Evolutionary conservation across 2,797 vertebrate genomes (phyloP), one percentile per base, ranked within the genome.

Genomic region (Australoheros facetus): DNA sequence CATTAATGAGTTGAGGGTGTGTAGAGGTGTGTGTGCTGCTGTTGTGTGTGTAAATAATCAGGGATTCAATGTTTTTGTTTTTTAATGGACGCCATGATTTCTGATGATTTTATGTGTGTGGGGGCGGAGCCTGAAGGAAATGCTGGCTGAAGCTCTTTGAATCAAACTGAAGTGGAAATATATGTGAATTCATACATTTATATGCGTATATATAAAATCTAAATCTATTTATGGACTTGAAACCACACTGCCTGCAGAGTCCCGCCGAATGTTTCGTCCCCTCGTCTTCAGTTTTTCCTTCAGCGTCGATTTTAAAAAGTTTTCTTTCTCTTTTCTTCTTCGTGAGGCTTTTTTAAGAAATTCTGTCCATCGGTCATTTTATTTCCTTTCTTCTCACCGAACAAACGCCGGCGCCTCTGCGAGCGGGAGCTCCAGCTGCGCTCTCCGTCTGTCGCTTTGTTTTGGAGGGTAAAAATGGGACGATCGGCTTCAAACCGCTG

Each of bases 21-120:
- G 62, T 28, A 23, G 21, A 19, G 3, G n/a, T 3, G 60, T 10
- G 57, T 19, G 17, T n/a, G 51, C 7, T 21, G 42, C 19, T 7
- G 62, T 64, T 3, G 23, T 66, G 23, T 42, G 45, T 98, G 97
- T 97, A 98, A 95, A 98, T 98, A 97, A 96, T 95, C 92, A 95
- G 96, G 96, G 96, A 95, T 94, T 92, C 94, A 95, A 72, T n/a
- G 85, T 94, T 95, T 92, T n/a, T 74, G 79, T 79, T 51, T 69
- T 69, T 69, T 48, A 66, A 66, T 12, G 42, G 62, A 26, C 23
- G 11, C 62, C 75, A 69, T 57, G 85, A 56, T 83, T 85, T 77
- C 23, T 58, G 58, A 16, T 78, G 57, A 55, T 64, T 76, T 81
- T 76, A 93, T 93, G 95, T 1, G 95, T 95, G 94, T 95, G 95